These are phyloP conservation scores for Austrofundulus limnaeus DNA, from an alignment of 2,113 vertebrate genomes.

Conservation along the genomic window DNA sequence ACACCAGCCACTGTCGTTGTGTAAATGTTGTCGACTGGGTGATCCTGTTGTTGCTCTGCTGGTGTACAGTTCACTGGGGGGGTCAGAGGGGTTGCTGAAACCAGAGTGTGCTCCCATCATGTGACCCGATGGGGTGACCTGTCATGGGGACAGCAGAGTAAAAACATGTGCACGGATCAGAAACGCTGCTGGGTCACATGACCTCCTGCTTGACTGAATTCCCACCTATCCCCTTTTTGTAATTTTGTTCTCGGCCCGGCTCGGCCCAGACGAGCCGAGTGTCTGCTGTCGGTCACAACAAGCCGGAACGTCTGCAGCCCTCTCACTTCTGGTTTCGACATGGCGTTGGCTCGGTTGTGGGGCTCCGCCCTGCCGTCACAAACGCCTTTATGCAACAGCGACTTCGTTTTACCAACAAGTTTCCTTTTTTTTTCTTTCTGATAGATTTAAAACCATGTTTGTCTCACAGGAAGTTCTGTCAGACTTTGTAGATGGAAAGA, in stretches of 20 bases:
- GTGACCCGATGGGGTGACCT: slow-evolving; percentile 63
- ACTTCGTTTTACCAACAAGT: background rate
- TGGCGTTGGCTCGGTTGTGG: slow-evolving; percentile 44
- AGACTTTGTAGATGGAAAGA: background rate
- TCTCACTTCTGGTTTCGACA: slow-evolving; percentile 57
- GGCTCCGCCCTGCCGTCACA: slow-evolving; percentile 42
- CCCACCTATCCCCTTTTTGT: slow-evolving; percentile 52
- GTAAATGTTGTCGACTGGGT: slow-evolving; percentile 6
- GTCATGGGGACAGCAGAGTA: slow-evolving; percentile 49
- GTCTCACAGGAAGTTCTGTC: background rate
- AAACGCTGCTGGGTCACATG: slow-evolving; percentile 36
- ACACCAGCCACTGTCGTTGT: background rate
- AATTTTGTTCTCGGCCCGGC: slow-evolving; percentile 29
- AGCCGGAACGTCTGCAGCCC: slow-evolving; percentile 17
- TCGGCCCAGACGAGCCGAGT: slow-evolving; percentile 10
- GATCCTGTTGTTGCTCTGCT: slow-evolving; percentile 41
- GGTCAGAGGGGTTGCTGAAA: slow-evolving; percentile 70
- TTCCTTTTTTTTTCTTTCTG: background rate
- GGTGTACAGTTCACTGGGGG: slow-evolving; percentile 43
- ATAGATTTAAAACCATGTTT: background rate
- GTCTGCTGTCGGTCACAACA: slow-evolving; percentile 44
- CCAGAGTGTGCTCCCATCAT: slow-evolving; percentile 52
- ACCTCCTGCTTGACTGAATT: slow-evolving; percentile 19
- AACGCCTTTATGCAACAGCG: background rate
- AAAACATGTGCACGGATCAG: slow-evolving; percentile 30